Base-by-base conservation (phyloP, 2,113 vertebrate genomes). In the Clupea harengus region DNA sequence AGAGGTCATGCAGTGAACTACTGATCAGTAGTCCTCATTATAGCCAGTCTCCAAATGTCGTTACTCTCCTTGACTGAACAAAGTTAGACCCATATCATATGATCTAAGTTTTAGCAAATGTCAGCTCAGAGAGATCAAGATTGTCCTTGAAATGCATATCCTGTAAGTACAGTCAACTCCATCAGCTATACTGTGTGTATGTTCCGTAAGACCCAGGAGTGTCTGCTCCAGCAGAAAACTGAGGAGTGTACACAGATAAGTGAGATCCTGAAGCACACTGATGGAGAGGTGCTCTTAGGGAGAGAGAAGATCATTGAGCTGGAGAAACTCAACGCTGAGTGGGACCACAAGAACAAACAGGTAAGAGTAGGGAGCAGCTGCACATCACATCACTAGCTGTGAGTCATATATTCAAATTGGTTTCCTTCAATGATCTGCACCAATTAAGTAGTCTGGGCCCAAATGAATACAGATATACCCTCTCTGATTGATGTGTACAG, bases 281-380 rank as follows among this genome's bases (percentile, higher is more conserved):
- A 96, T 89, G 94, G 93, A 86, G 96, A 96, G 87, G 95, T 96
- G 83, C 91, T 92, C 18, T 60, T 20, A 22, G 54, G 54, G 18
- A 60, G 22, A 60, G 54, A 60, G 18, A 60, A 22, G 54, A 95
- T 93, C 0, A 1, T 88, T 0, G 93, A 96, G 52, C 88, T 96
- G n/a, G 94, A 95, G 84, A 95, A 93, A 4, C 94, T 95, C 52
- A 95, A 95, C 9, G 87, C 93, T 44, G 90, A 95, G 39, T 93
- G 96, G n/a, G 94, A 96, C 28, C 94, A 96, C 87, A 95, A 96
- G 50, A 94, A 88, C 89, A 64, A 90, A 39, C 85, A 82, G 87
- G 87, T 87, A 64, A 60, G 54, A 60, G 54, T 3, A 60, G 54
- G 3, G 4, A 60, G 18, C 9, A 49, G 9, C 8, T 49, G 47